Percentiles rank a stretch among this genome's conserved stretches.
phyloP scores from a whole-genome alignment of 1,140 invertebrate genomes.

The Cotesia chilonis region DNA sequence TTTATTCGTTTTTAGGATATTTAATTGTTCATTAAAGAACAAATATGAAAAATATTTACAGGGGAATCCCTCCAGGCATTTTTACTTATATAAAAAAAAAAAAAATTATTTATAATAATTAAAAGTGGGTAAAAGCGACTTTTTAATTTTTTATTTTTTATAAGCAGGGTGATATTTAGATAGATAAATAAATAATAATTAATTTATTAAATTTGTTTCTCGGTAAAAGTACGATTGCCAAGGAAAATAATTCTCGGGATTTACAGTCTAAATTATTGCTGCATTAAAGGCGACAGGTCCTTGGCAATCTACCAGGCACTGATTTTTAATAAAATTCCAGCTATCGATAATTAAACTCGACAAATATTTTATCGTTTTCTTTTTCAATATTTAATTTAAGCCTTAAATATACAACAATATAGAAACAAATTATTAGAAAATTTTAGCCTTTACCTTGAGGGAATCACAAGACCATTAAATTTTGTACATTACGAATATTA shows the following conservation, averaged over 20 bases:
- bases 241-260: slow-evolving; percentile 15
- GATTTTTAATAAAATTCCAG: slow-evolving; percentile 6
- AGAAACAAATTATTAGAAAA: too few species aligned
- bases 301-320: slow-evolving; percentile 22
- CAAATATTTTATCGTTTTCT: too few species aligned
- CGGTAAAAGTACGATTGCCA: slow-evolving; percentile 9
- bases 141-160: background rate
- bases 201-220: background rate
- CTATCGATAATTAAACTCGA: background rate
- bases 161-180: too few species aligned
- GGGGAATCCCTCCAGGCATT: background rate
- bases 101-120: background rate
- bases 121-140: background rate
- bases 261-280: slow-evolving; percentile 23
- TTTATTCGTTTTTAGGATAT: background rate
- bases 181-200: too few species aligned
- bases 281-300: slow-evolving; percentile 25
- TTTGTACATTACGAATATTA: too few species aligned
- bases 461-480: too few species aligned
- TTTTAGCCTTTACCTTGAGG: too few species aligned
- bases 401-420: too few species aligned
- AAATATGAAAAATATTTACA: slow-evolving; percentile 1
- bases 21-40: background rate
- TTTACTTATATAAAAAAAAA: background rate
- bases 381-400: too few species aligned